Percentiles rank a stretch among this genome's conserved stretches.
These are phyloP conservation scores for Melanostigma gelatinosum DNA, from an alignment of 2,113 vertebrate species.

Conservation along the genomic window DNA sequence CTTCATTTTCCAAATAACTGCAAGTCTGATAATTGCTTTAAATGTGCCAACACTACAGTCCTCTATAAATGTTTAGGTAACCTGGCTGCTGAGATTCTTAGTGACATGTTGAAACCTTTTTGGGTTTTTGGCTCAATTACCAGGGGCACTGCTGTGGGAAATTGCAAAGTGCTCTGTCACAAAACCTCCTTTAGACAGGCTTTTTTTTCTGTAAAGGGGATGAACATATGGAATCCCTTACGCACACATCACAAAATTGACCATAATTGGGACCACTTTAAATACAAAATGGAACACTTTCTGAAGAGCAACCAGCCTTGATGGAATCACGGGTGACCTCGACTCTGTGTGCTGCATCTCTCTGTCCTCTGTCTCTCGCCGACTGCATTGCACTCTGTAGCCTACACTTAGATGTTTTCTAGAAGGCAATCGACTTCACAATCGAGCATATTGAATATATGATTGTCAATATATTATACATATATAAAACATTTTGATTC, in stretches of 20 bases:
- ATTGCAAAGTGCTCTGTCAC: conserved; percentile 57
- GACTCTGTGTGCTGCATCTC: conserved; percentile 4
- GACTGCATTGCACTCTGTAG: background rate
- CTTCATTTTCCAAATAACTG: conserved; percentile 24
- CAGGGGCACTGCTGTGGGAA: conserved; percentile 42
- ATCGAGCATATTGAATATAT: background rate
- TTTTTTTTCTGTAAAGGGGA: conserved; percentile 46
- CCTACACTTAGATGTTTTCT: background rate
- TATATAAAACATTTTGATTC: background rate
- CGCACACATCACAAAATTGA: conserved; percentile 46
- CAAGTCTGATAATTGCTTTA: conserved; percentile 20
- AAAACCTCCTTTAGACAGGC: conserved; percentile 40
- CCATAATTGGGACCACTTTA: conserved; percentile 62
- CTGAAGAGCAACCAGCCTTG: conserved; percentile 37
- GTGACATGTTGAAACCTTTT: conserved; percentile 60
- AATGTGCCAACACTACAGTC: conserved; percentile 21
- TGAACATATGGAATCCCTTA: conserved; percentile 69
- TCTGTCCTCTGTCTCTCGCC: background rate
- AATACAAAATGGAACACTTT: conserved; percentile 59
- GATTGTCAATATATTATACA: background rate
- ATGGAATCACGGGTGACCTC: conserved; percentile 36
- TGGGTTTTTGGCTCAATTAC: conserved; percentile 58
- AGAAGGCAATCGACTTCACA: background rate
- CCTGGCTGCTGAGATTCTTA: conserved; percentile 32
- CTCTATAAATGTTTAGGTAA: conserved; percentile 44